Base-by-base conservation (phyloP, 2,797 vertebrate genomes). In the Helarctos malayanus region DNA sequence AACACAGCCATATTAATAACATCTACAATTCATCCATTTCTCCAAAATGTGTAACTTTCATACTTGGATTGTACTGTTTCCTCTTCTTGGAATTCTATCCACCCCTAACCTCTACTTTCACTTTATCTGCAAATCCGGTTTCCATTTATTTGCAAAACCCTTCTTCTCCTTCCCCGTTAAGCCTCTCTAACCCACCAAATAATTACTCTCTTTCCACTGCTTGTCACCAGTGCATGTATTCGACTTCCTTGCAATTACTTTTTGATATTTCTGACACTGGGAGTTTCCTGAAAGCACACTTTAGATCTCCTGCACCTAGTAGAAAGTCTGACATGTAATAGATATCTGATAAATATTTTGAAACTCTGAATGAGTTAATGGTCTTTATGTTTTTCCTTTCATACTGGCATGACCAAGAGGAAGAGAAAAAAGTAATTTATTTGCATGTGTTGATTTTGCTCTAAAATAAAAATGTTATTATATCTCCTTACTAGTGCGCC, bases 251-350 rank as follows among this genome's bases (percentile, higher is more conserved):
- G 32, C 12, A 94, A 93, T 85, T 91, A 16, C 35, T 80, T 94
- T 92, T 90, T 93, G 68, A 69, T 16, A 87, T 94, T 79, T 93
- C 69, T 97, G n/a, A 56, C 18, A 63, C 18, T 89, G 38, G 21
- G 16, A 45, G 4, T 91, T 89, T n/a, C 21, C 59, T 89, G 12
- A 94, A 29, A 91, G 23, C 2, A 93, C 91, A 79, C 75, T 84
- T 65, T 91, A 59, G 21, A 71, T 38, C 45, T 47, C 41, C 5
- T 85, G 4, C 16, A 80, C 18, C 80, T 65, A 45, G 6, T 14
- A 69, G 23, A 71, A 3, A 65, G 18, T 45, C 57, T 92, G 49
- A 79, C 6, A 41, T 59, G 38, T 63, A 47, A 63, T 49, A 90
- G 59, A 71, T 84, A 84, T 3, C 27, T 86, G 18, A 57, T 84